Evolutionary conservation across 2,797 vertebrate species (phyloP).

Genomic region (Poeciliopsis infans): DNA sequence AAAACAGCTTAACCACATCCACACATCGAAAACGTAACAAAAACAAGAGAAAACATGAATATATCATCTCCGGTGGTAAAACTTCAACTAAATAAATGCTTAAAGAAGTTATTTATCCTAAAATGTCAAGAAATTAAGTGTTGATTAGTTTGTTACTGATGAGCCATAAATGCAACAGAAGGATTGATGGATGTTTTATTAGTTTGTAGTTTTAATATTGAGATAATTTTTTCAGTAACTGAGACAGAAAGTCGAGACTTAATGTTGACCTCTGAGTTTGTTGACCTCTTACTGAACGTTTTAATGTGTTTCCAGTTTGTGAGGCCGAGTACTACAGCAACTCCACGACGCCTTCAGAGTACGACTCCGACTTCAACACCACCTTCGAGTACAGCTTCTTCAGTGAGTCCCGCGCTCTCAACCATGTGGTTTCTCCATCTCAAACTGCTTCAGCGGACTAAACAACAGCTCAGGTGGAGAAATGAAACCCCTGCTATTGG

Average conservation of each 20-base stretch:
- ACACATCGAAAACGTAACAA: constrained; percentile 7
- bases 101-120: neutral
- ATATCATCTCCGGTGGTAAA: neutral
- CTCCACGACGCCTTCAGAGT: constrained; percentile 53
- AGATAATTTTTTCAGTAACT: neutral
- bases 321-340: constrained; percentile 42
- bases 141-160: neutral
- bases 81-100: neutral
- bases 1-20: constrained; percentile 12
- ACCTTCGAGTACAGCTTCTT: constrained; percentile 73
- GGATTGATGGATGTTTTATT: neutral
- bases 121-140: neutral
- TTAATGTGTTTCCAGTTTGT: constrained; percentile 29
- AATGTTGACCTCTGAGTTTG: neutral
- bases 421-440: neutral
- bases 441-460: neutral
- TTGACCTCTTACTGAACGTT: neutral
- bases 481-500: neutral
- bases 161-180: neutral
- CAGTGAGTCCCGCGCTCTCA: constrained; percentile 64
- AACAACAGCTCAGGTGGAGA: neutral
- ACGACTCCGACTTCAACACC: constrained; percentile 64
- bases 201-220: neutral
- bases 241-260: neutral
- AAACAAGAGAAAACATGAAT: neutral